Conservation (phyloP, 2,797 vertebrate genomes). For the Atherinosoma microstoma region DNA sequence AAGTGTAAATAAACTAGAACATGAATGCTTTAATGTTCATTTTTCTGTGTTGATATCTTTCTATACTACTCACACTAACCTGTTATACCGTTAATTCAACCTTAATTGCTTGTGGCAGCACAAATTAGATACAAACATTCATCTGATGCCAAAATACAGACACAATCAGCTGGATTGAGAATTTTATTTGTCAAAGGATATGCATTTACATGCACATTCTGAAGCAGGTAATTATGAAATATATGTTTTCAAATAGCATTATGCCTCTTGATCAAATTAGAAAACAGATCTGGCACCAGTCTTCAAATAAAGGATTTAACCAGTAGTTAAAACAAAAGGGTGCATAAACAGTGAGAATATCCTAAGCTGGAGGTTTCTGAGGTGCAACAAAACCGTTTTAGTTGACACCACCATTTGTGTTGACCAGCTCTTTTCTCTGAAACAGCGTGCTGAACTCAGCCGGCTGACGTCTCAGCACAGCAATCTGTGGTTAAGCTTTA, state of each 20-base stretch:
- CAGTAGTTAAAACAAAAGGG: constrained; percentile 24
- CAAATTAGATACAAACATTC: not conserved
- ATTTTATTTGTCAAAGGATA: constrained; percentile 89
- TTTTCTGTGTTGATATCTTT: not conserved
- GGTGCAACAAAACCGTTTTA: constrained; percentile 18
- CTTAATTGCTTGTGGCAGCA: not conserved
- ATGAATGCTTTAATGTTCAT: constrained; percentile 38
- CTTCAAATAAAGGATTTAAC: constrained; percentile 70
- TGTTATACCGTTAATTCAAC: not conserved
- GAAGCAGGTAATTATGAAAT: constrained; percentile 88
- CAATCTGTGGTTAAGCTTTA: constrained; percentile 15
- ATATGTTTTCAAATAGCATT: constrained; percentile 87
- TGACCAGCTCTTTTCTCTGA: not conserved
- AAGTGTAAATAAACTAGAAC: constrained; percentile 69
- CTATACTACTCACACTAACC: not conserved
- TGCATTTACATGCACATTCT: constrained; percentile 91
- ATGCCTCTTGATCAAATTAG: constrained; percentile 80
- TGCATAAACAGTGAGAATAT: constrained; percentile 63
- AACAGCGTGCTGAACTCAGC: not conserved
- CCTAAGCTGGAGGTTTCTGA: constrained; percentile 48
- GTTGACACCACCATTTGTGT: not conserved
- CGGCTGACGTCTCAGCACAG: constrained; percentile 8
- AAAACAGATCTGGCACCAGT: constrained; percentile 88
- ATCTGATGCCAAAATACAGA: constrained; percentile 9
- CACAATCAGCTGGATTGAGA: constrained; percentile 42